Evolutionary conservation across 1,140 invertebrate species (phyloP).

Genomic region (Platorchestia sp.): DNA sequence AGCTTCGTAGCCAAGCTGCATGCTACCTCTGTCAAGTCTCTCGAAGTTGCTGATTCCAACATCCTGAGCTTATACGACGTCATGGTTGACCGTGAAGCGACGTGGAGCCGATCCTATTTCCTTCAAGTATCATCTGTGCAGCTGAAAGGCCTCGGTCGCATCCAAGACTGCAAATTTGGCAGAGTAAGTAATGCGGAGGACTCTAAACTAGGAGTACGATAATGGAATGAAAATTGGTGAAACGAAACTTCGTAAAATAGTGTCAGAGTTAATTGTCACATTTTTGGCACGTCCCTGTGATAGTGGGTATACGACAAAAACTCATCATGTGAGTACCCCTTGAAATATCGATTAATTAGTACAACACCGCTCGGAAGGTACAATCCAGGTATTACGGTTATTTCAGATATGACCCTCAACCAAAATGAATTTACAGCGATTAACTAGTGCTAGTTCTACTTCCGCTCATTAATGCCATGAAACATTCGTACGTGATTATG

Average conservation of each 20-base stretch:
- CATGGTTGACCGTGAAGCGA: background rate
- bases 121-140: constrained; percentile 20
- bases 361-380: background rate
- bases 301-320: background rate
- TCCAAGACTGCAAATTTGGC: background rate
- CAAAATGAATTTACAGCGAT: background rate
- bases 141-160: background rate
- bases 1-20: background rate
- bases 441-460: background rate
- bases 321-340: background rate
- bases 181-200: background rate
- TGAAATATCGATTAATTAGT: background rate
- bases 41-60: background rate
- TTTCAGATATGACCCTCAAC: background rate
- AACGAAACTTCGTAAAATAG: background rate
- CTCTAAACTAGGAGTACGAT: background rate
- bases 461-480: background rate
- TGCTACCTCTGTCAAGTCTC: background rate
- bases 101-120: background rate
- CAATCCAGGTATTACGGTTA: background rate
- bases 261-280: too few relatives aligned
- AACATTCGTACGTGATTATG: background rate
- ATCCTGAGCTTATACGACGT: background rate
- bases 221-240: background rate
- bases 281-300: background rate